These are phyloP conservation scores for Hycleus cichorii DNA, from an alignment of 1,140 invertebrate species.

Conservation along the genomic window DNA sequence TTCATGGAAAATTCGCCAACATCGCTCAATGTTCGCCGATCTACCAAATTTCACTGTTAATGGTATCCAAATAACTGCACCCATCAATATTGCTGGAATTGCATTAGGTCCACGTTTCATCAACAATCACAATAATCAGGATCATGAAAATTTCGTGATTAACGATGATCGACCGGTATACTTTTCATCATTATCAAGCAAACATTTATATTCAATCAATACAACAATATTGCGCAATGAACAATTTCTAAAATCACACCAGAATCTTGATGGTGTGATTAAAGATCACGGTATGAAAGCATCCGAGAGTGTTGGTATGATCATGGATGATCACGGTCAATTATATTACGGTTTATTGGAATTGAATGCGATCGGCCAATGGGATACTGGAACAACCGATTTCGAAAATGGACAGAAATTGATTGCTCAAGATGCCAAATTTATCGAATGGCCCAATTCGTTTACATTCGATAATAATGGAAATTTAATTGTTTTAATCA, in stretches of 20 bases:
- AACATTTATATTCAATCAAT: conserved; percentile 54
- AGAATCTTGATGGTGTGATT: conserved; percentile 36
- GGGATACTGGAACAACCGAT: conserved; percentile 47
- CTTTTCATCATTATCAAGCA: conserved; percentile 58
- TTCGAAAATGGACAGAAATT: conserved; percentile 44
- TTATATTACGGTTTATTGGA: conserved; percentile 60
- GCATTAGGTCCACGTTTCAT: conserved; percentile 50
- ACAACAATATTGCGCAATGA: conserved; percentile 51
- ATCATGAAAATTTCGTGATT: conserved; percentile 3
- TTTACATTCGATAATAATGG: conserved; percentile 59
- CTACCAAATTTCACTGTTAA: conserved; percentile 52
- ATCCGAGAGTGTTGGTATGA: conserved; percentile 63
- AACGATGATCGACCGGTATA: conserved; percentile 50
- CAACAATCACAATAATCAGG: conserved; percentile 8
- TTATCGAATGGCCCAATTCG: conserved; percentile 64
- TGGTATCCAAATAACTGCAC: conserved; percentile 45
- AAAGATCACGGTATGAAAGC: conserved; percentile 53
- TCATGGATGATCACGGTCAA: conserved; percentile 58
- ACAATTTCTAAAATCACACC: conserved; percentile 23
- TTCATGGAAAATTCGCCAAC: conserved; percentile 60
- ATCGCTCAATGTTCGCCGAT: conserved; percentile 51
- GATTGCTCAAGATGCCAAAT: conserved; percentile 55
- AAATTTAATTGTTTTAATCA: conserved; percentile 57
- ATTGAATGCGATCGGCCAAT: conserved; percentile 57
- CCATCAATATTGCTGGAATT: conserved; percentile 56